These are phyloP conservation scores for Indicator indicator DNA, from an alignment of 2,113 vertebrate species.

Conservation along the genomic window DNA sequence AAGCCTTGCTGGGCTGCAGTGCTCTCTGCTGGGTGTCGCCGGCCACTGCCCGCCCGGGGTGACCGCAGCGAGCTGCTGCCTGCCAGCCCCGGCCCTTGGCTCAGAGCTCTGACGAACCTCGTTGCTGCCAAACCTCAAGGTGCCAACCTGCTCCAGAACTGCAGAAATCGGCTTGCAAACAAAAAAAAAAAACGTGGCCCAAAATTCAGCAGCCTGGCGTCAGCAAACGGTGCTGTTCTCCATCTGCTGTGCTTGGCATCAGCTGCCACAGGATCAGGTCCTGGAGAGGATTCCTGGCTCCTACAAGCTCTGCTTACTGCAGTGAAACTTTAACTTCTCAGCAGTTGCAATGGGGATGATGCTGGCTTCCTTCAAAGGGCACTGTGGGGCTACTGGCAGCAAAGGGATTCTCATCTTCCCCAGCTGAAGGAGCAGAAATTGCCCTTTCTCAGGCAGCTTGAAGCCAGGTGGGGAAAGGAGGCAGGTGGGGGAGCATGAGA, in stretches of 20 bases:
- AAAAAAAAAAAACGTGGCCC: background rate
- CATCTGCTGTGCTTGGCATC: background rate
- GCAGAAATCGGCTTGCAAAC: background rate
- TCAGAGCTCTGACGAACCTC: background rate
- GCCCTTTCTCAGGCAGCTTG: background rate
- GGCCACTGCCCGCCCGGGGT: background rate
- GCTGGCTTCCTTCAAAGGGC: background rate
- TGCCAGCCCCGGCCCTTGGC: background rate
- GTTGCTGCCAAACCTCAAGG: background rate
- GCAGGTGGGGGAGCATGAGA: background rate
- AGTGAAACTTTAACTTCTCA: background rate
- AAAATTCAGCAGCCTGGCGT: background rate
- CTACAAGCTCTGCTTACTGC: background rate
- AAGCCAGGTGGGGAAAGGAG: background rate
- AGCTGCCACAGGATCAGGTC: background rate
- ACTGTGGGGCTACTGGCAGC: background rate
- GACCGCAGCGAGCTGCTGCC: background rate
- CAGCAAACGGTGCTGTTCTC: background rate
- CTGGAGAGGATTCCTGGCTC: background rate
- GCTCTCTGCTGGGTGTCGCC: conserved; percentile 22
- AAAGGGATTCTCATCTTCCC: background rate
- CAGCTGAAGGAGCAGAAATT: background rate
- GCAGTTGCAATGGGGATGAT: background rate
- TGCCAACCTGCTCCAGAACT: background rate
- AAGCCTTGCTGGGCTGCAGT: background rate